Base-by-base conservation (phyloP, 2,888 invertebrate species). In the Epirrhoe alternata region DNA sequence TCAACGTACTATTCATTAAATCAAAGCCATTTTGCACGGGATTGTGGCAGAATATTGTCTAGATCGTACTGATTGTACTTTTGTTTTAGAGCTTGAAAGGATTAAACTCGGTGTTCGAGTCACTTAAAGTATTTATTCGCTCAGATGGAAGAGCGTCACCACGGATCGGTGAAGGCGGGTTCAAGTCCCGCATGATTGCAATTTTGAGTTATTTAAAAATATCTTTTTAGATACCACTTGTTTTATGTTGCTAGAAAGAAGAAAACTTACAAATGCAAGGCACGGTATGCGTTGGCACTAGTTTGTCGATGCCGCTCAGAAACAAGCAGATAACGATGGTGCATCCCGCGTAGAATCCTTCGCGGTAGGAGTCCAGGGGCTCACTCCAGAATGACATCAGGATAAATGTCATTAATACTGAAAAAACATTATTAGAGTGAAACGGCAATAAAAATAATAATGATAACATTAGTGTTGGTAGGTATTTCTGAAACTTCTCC, bases 351-450 rank as follows among this genome's bases (percentile, higher is more conserved):
- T 89, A 87, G 76, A 90, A 89, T 87, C 86, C 88, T 6, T 92
- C 82, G 10, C 90, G 77, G 1, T 77, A 75, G 77, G 87, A 75
- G 1, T 79, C 83, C 6, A 92, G 69, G 0, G 89, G 83, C 14
- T 90, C 87, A 8, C 82, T 85, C 90, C 90, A 92, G 70, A 92
- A 92, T 0, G 92, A 90, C 72, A 90, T 77, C 0, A 92, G 75
- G 0, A 91, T 73, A 69, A 92, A 92, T 0, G 78, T 74, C 0
- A 87, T 69, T 0, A 93, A 71, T 3, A 88, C 92, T 93, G 79
- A 69, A 89, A 86, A 47, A 14, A 35, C 14, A 5, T 2, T 42
- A 12, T 8, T 10, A 7, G 3, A n/a, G 1, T 35, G 12, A 42
- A 42, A 47, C 47, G 47, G 24, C n/a, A n/a, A n/a, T n/a, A n/a